These are phyloP conservation scores for Danio tinwini DNA, from an alignment of 2,797 vertebrate genomes.

Conservation along the genomic window DNA sequence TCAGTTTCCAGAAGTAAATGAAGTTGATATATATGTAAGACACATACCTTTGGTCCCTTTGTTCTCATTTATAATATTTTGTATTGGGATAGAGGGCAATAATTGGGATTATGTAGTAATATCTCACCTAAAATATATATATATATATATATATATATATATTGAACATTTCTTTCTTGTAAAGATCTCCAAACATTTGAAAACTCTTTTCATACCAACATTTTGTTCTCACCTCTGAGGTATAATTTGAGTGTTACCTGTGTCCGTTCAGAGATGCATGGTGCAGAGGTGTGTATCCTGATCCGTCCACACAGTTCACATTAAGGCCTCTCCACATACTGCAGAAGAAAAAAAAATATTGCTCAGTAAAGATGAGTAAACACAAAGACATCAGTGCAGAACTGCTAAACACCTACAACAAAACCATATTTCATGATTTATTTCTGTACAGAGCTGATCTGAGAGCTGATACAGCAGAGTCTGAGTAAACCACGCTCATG, in stretches of 20 bases:
- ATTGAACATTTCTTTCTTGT: no score
- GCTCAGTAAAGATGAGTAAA: conserved; percentile 9
- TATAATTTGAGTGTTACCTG: conserved; percentile 78
- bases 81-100: no score
- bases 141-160: no score
- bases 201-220: no score
- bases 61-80: no score
- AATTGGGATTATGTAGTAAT: no score
- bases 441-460: background rate
- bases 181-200: no score
- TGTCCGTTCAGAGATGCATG: conserved; percentile 96
- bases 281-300: conserved; percentile 95
- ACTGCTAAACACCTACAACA: background rate
- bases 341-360: conserved; percentile 61
- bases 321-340: conserved; percentile 98
- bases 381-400: background rate
- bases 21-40: no score
- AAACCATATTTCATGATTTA: background rate
- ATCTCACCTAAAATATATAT: no score
- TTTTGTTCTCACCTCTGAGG: no score
- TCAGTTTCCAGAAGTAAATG: no score
- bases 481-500: conserved; percentile 5
- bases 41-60: no score
- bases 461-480: conserved; percentile 10
- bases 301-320: conserved; percentile 95